Conservation (phyloP, 1,140 invertebrate species). For the Grapholita molesta region DNA sequence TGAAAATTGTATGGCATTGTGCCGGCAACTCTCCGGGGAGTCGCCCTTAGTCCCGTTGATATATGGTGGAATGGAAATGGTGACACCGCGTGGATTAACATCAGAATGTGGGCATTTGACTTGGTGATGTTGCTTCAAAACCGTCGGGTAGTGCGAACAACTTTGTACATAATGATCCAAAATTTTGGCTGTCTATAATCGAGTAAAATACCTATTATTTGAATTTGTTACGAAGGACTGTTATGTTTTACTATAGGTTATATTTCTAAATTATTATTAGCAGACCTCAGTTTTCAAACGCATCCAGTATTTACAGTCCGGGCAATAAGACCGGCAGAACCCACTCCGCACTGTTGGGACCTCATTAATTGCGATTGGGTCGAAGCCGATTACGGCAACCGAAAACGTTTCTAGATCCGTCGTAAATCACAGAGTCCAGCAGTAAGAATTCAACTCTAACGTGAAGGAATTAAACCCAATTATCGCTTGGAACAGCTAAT, state of each 20-base stretch:
- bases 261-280: no score
- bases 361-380: slow-evolving; percentile 68
- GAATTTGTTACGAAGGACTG: neutral
- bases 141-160: neutral
- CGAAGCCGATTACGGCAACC: slow-evolving; percentile 64
- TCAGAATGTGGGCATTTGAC: slow-evolving; percentile 10
- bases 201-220: neutral
- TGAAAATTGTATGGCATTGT: slow-evolving; percentile 51
- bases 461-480: slow-evolving; percentile 27
- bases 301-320: neutral
- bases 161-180: neutral
- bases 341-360: slow-evolving; percentile 41
- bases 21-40: slow-evolving; percentile 38
- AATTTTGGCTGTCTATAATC: neutral
- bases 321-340: neutral
- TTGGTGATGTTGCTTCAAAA: slow-evolving; percentile 8
- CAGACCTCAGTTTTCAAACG: neutral
- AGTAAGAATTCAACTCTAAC: slow-evolving; percentile 31
- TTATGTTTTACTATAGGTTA: neutral
- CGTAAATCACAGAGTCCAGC: slow-evolving; percentile 41
- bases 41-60: slow-evolving; percentile 13
- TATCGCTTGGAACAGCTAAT: slow-evolving; percentile 25
- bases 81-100: slow-evolving; percentile 7
- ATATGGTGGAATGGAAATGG: slow-evolving; percentile 3
- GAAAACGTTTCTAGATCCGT: slow-evolving; percentile 54